Evolutionary conservation across 2,797 vertebrate genomes (phyloP).

Genomic region (Carcharodon carcharias): DNA sequence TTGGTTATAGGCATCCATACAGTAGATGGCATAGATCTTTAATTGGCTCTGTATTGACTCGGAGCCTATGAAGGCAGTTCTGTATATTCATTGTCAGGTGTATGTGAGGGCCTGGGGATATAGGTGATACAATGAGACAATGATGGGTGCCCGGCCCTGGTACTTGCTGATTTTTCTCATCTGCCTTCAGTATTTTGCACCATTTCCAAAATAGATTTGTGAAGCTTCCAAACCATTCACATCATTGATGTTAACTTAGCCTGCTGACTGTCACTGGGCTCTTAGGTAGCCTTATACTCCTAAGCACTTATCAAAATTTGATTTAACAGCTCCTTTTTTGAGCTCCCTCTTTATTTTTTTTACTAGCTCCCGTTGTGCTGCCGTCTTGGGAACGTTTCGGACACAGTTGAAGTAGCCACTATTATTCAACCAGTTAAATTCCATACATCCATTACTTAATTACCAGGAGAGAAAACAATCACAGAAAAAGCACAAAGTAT

Average conservation of each 20-base stretch:
- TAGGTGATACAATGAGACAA: neutral
- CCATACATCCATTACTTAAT: neutral
- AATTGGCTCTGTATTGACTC: neutral
- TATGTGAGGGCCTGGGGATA: neutral
- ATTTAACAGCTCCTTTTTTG: neutral
- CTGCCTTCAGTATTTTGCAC: neutral
- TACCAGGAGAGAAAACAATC: neutral
- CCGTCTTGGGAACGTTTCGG: neutral
- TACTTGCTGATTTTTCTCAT: neutral
- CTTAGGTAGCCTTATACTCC: neutral
- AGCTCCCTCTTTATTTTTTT: neutral
- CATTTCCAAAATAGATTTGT: neutral
- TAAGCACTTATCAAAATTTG: neutral
- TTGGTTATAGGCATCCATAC: neutral
- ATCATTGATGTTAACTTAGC: neutral
- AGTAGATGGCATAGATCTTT: neutral
- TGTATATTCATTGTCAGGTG: neutral
- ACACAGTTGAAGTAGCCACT: neutral
- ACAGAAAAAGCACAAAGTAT: neutral
- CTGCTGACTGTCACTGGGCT: neutral
- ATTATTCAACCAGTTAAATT: neutral
- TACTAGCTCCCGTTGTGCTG: neutral
- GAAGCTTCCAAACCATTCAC: neutral
- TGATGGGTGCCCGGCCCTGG: neutral
- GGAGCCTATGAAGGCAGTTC: neutral